A percentile compares a stretch with the other conserved stretches of the same genome.
Conservation (phyloP, 2,113 vertebrate genomes). For the Tonatia bakeri region DNA sequence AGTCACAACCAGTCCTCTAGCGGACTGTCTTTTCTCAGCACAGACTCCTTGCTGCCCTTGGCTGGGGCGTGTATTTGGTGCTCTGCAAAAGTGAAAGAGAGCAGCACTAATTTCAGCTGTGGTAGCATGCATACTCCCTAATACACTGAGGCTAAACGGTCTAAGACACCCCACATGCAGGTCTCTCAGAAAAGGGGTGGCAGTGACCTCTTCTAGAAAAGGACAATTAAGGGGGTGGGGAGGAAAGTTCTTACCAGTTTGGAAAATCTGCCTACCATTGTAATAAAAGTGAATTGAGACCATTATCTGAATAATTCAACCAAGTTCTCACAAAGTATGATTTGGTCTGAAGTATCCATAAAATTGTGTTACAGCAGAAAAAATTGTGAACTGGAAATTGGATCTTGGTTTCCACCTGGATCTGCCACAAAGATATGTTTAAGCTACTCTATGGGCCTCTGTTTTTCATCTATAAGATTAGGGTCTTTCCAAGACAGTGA, state of each 20-base stretch:
- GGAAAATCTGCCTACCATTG: neutral
- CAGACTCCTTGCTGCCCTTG: neutral
- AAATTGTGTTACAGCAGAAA: neutral
- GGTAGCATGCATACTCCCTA: neutral
- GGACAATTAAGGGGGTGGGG: neutral
- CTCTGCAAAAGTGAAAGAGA: neutral
- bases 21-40: neutral
- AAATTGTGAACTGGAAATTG: neutral
- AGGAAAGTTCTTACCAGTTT: neutral
- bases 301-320: neutral
- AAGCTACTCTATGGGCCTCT: neutral
- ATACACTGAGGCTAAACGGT: neutral
- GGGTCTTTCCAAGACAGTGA: neutral
- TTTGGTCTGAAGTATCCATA: neutral
- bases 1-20: neutral
- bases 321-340: neutral
- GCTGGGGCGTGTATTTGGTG: no score
- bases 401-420: neutral
- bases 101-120: no score
- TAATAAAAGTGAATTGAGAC: neutral
- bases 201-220: neutral
- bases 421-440: neutral
- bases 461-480: neutral
- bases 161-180: neutral
- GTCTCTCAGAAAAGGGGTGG: rapidly evolving